These are phyloP conservation scores for Eueremaeus valkanovi DNA, from an alignment of 2,888 invertebrate genomes.

Conservation along the genomic window DNA sequence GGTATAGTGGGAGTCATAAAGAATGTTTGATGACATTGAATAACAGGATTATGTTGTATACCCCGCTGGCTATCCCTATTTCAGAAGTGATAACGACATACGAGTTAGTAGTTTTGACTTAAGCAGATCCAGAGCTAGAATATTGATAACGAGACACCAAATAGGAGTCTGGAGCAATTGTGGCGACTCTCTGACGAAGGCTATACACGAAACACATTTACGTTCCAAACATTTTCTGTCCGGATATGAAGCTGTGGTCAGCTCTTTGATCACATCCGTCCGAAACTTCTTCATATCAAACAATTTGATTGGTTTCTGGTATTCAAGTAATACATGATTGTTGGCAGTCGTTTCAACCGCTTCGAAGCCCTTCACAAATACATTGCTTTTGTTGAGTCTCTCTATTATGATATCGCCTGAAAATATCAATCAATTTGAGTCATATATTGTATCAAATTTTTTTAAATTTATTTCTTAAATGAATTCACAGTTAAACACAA, in stretches of 20 bases:
- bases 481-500: too few relatives aligned
- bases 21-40: too few relatives aligned
- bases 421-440: too few relatives aligned
- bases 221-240: conserved; percentile 82
- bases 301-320: conserved; percentile 88
- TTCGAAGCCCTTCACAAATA: conserved; percentile 67
- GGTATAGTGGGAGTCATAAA: too few relatives aligned
- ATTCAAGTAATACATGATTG: conserved; percentile 63
- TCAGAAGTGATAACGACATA: background rate
- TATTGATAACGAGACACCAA: conserved; percentile 95
- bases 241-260: conserved; percentile 68
- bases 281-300: conserved; percentile 97
- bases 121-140: conserved; percentile 95
- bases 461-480: too few relatives aligned
- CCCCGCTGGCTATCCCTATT: too few relatives aligned
- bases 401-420: conserved; percentile 84
- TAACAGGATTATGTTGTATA: too few relatives aligned
- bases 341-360: conserved; percentile 41
- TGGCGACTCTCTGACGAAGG: conserved; percentile 83
- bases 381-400: conserved; percentile 86
- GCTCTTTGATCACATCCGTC: conserved; percentile 82
- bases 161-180: conserved; percentile 91
- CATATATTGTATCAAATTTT: too few relatives aligned
- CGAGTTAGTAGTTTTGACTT: conserved; percentile 68
- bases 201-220: conserved; percentile 86